These are phyloP conservation scores for Odontesthes bonariensis DNA, from an alignment of 2,113 vertebrate genomes.

Conservation along the genomic window DNA sequence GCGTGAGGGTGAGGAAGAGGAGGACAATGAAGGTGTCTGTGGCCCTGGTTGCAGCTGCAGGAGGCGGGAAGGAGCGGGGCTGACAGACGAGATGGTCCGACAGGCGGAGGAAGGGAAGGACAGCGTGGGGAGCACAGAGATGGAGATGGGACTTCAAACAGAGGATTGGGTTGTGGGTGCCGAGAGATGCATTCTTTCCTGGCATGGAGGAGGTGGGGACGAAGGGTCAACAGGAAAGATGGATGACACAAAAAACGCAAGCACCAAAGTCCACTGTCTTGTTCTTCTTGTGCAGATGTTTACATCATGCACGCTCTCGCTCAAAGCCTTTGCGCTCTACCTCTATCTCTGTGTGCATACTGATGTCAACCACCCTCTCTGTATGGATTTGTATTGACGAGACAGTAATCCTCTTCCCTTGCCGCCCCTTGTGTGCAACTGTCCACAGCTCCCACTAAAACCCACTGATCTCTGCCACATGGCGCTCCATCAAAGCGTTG, in stretches of 20 bases:
- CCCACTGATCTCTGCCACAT: constrained; percentile 83
- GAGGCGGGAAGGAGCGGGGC: constrained; percentile 65
- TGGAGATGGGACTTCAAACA: constrained; percentile 81
- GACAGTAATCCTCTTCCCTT: constrained; percentile 81
- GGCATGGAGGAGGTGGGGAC: constrained; percentile 51
- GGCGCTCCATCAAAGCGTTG: constrained; percentile 82
- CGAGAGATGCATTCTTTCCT: constrained; percentile 82
- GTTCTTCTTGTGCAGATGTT: constrained; percentile 48
- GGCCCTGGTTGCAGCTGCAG: constrained; percentile 77
- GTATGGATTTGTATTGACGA: constrained; percentile 79
- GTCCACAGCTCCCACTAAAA: constrained; percentile 83
- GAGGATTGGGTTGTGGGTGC: constrained; percentile 75
- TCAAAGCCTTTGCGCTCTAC: constrained; percentile 24
- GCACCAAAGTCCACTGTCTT: constrained; percentile 43
- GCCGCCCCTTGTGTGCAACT: constrained; percentile 72
- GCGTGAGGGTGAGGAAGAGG: constrained; percentile 66
- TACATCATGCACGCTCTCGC: constrained; percentile 40
- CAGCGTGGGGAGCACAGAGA: constrained; percentile 52
- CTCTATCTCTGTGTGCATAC: constrained; percentile 63
- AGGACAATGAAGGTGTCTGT: constrained; percentile 82
- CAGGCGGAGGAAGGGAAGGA: constrained; percentile 68
- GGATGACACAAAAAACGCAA: constrained; percentile 23
- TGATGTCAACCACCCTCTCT: constrained; percentile 70
- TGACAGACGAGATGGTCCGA: constrained; percentile 72
- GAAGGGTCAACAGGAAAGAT: constrained; percentile 35